These are phyloP conservation scores for Drosophila maculinotata DNA, from an alignment of 2,888 invertebrate species.

Conservation along the genomic window DNA sequence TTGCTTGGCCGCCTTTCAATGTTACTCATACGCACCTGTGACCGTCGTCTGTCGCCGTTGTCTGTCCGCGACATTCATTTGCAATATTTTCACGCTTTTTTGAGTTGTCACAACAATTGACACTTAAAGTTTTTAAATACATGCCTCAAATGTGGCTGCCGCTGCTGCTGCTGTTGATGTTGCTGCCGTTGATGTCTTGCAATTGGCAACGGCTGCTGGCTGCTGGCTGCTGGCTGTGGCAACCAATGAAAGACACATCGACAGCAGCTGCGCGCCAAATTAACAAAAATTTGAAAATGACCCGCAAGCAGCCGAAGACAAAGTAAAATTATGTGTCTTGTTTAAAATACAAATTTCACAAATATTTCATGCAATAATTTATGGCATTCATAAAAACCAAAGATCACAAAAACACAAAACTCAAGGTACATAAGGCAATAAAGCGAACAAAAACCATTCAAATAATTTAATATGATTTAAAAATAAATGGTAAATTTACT, in stretches of 20 bases:
- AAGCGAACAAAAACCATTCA: constrained; percentile 16
- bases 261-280: constrained; percentile 76
- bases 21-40: constrained; percentile 79
- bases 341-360: constrained; percentile 64
- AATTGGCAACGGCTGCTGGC: constrained; percentile 27
- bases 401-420: constrained; percentile 18
- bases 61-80: constrained; percentile 65
- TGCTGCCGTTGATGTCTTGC: constrained; percentile 23
- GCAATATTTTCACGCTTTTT: constrained; percentile 76
- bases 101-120: constrained; percentile 80
- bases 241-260: constrained; percentile 74
- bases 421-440: constrained; percentile 17
- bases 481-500: constrained; percentile 20
- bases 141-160: constrained; percentile 33
- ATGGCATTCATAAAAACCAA: constrained; percentile 65
- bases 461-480: constrained; percentile 34
- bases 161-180: constrained; percentile 13
- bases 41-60: constrained; percentile 46
- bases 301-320: constrained; percentile 56
- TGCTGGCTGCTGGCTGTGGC: constrained; percentile 42
- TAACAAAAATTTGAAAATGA: constrained; percentile 61
- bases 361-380: constrained; percentile 72
- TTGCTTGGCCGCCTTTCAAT: constrained; percentile 76
- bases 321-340: constrained; percentile 65
- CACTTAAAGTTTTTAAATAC: constrained; percentile 77